Conservation (phyloP, 2,113 vertebrate genomes). For the Anolis carolinensis region DNA sequence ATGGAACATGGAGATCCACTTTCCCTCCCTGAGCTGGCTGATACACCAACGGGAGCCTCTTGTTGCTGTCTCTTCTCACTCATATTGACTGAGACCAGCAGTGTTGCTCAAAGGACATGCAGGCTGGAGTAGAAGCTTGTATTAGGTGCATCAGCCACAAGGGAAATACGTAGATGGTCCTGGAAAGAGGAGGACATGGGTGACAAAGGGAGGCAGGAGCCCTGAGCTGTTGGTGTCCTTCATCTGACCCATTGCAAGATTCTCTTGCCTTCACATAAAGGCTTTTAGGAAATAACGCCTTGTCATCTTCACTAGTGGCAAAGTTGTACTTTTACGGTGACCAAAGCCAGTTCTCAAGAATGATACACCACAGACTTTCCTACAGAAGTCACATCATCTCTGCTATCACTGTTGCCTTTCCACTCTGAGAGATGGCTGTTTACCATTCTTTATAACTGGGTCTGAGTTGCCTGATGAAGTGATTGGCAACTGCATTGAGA, state of each 20-base stretch:
- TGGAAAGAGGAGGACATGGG: not conserved
- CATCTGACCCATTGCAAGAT: fast-evolving
- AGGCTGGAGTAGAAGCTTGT: not conserved
- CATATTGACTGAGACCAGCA: not conserved
- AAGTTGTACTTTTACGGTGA: not conserved
- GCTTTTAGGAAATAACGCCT: not conserved
- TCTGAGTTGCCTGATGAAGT: not conserved
- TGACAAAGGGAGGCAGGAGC: too few species aligned
- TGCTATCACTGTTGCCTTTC: not conserved
- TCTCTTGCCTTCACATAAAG: not conserved
- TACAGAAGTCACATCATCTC: not conserved
- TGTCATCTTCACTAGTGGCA: not conserved
- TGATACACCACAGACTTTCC: not conserved
- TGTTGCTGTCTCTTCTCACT: not conserved
- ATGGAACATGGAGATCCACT: not conserved
- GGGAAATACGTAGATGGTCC: not conserved
- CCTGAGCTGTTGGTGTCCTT: not conserved
- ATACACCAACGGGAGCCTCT: not conserved
- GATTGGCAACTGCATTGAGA: slow-evolving; percentile 1
- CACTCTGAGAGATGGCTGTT: not conserved
- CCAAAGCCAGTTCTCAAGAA: not conserved
- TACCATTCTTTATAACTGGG: not conserved
- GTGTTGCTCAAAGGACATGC: not conserved
- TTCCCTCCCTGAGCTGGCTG: not conserved
- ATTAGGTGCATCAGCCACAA: not conserved